Percentiles rank a stretch among this genome's conserved stretches.
phyloP scores from a whole-genome alignment of 2,797 vertebrate genomes.

The Enteromius anoplus region DNA sequence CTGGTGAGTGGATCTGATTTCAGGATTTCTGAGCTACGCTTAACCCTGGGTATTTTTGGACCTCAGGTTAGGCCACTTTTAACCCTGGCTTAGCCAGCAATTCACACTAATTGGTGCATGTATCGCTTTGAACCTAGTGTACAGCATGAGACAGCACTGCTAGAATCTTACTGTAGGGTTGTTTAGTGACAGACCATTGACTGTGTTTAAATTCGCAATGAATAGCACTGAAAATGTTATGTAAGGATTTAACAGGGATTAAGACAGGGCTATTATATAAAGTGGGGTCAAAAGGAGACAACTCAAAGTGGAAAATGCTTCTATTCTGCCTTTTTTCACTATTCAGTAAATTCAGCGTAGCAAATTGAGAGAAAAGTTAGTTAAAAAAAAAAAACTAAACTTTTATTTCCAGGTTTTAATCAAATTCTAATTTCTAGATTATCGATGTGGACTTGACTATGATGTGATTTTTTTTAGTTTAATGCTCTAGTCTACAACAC shows the following conservation, averaged over 20 bases:
- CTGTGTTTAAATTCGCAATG: background rate
- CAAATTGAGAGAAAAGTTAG: background rate
- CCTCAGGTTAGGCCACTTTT: background rate
- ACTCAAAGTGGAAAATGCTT: background rate
- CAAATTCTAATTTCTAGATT: background rate
- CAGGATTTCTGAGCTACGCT: background rate
- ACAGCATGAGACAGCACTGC: background rate
- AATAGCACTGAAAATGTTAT: background rate
- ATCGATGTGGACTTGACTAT: background rate
- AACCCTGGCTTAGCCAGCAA: background rate
- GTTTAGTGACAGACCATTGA: background rate
- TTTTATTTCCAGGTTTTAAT: background rate
- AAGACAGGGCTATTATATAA: background rate
- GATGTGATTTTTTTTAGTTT: background rate
- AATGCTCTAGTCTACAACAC: background rate
- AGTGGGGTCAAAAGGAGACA: background rate
- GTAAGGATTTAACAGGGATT: slow-evolving; percentile 12
- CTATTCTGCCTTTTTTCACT: background rate
- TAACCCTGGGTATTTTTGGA: background rate
- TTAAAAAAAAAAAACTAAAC: background rate
- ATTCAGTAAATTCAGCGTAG: background rate
- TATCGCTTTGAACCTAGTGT: background rate
- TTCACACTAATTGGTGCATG: background rate
- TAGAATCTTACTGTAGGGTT: background rate
- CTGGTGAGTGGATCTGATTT: slow-evolving; percentile 29